A percentile compares a stretch with the other conserved stretches of the same genome.
phyloP scores from a whole-genome alignment of 1,140 invertebrate species.

The Caerostris extrusa region DNA sequence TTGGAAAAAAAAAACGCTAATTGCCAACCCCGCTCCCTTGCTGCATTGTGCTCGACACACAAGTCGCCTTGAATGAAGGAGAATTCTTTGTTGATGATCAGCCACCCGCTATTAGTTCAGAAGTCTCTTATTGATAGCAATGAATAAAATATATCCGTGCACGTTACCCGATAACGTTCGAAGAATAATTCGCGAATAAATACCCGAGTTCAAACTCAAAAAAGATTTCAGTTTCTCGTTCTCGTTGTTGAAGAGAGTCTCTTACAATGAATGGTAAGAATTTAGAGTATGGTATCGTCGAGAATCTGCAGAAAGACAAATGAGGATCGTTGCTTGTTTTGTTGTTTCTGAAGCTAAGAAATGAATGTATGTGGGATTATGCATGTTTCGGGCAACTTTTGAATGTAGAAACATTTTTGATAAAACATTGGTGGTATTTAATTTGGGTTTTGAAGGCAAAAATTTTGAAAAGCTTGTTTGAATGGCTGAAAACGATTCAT shows the following conservation, averaged over 20 bases:
- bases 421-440: too few species aligned
- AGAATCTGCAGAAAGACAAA: not conserved
- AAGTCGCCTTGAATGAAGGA: not conserved
- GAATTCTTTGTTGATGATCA: conserved; percentile 24
- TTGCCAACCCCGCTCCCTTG: not conserved
- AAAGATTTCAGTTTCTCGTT: not conserved
- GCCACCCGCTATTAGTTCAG: conserved; percentile 9
- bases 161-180: not conserved
- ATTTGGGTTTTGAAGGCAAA: too few species aligned
- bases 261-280: not conserved
- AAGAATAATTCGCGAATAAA: conserved; percentile 22
- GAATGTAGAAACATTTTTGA: too few species aligned
- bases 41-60: not conserved
- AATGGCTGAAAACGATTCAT: too few species aligned
- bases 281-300: not conserved
- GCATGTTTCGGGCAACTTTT: too few species aligned
- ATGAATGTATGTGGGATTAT: too few species aligned
- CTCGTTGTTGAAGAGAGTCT: not conserved
- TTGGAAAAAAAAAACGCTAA: conserved; percentile 20
- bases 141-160: not conserved
- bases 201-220: not conserved
- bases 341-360: not conserved
- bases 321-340: not conserved
- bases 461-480: too few species aligned
- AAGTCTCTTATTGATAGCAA: conserved; percentile 1